Base-by-base conservation (phyloP, 2,888 invertebrate genomes). In the Iselma pallidipennis region DNA sequence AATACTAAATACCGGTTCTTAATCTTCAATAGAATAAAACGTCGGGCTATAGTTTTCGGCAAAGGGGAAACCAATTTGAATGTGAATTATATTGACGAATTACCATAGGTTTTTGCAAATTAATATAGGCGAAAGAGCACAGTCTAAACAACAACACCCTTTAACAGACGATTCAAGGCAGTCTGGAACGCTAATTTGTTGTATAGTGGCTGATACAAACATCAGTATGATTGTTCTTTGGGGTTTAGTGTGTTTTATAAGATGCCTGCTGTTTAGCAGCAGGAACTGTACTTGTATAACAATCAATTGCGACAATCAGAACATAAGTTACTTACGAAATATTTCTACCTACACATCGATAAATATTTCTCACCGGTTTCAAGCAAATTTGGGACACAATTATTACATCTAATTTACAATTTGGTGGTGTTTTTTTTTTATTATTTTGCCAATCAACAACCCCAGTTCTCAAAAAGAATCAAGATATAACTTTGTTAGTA, bases 131-230 rank as follows among this genome's bases (percentile, higher is more conserved):
- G 23, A 45, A 55, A 28, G 23, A 48, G 55, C 57, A 66, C 70
- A 58, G 57, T 68, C 70, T 67, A 49, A 70, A 26, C 10, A 23
- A 29, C 7, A 23, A 14, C 50, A 60, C 57, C 62, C 67, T 57
- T 65, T 57, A 57, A 63, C 59, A 61, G 45, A 48, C 59, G 48
- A 65, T 67, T 66, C 68, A 70, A 70, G 70, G 70, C 66, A 68
- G 70, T 70, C 70, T 70, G 67, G 65, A 58, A 57, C 49, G 66
- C 66, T 67, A 70, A 70, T 70, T 70, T 70, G 70, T 61, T 57
- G 55, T 49, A 55, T 53, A 52, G 55, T 50, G 51, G 51, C 48
- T 66, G 59, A 57, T 63, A 9, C 16, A 9, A 21, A 21, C 45
- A 21, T 19, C 10, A 45, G 21, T 45, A 10, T 21, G 21, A 45